These are phyloP conservation scores for Montipora efflorescens DNA, from an alignment of 64 coral and sea anemone species.

Conservation along the genomic window DNA sequence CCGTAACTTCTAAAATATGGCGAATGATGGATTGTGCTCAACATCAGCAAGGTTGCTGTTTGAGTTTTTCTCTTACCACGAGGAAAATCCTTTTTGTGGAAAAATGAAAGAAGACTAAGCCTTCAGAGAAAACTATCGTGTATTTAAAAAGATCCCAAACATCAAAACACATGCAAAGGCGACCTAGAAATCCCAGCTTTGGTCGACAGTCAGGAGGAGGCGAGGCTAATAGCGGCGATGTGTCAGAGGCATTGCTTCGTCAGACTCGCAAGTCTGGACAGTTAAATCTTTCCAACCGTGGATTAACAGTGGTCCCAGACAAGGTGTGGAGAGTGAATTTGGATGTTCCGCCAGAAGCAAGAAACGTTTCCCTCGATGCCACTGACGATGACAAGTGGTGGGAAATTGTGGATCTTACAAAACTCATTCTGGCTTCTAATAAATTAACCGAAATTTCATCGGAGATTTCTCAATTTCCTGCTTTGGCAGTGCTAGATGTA, in stretches of 20 bases:
- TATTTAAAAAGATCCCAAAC: too few species aligned
- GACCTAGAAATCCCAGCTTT: slow-evolving; percentile 65
- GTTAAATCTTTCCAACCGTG: slow-evolving; percentile 90
- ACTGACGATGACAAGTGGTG: slow-evolving; percentile 93
- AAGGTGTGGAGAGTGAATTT: slow-evolving; percentile 95
- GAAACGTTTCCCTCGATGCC: slow-evolving; percentile 82
- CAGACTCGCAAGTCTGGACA: slow-evolving; percentile 93
- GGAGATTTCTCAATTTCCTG: slow-evolving; percentile 76
- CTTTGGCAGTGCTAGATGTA: slow-evolving; percentile 88
- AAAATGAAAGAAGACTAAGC: too few species aligned
- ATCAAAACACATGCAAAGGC: slow-evolving; percentile 67
- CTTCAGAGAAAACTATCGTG: too few species aligned
- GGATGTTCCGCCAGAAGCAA: slow-evolving; percentile 89
- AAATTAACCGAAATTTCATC: slow-evolving; percentile 81
- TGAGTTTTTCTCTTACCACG: too few species aligned
- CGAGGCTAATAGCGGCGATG: slow-evolving; percentile 30
- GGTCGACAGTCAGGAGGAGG: neutral
- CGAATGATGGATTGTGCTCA: too few species aligned
- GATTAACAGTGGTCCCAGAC: slow-evolving; percentile 73
- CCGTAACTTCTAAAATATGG: too few species aligned
- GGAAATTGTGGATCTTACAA: slow-evolving; percentile 91
- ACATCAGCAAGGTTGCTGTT: too few species aligned
- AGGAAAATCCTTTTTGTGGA: too few species aligned
- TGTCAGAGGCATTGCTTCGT: slow-evolving; percentile 83
- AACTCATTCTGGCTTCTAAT: slow-evolving; percentile 94